Conservation (phyloP, 2,113 vertebrate genomes). For the Rhinolophus ferrumequinum region DNA sequence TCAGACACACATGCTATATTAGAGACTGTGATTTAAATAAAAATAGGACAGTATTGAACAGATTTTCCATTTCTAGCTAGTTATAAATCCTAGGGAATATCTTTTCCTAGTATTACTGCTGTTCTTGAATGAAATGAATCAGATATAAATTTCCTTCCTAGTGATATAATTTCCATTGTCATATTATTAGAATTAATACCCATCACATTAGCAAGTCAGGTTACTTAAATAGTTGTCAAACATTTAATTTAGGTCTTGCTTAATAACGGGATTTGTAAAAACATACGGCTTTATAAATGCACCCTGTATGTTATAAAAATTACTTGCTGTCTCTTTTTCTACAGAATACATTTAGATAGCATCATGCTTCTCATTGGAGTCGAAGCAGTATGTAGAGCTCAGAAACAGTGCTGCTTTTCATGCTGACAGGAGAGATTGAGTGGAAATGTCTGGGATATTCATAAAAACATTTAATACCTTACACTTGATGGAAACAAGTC, state of each 20-base stretch:
- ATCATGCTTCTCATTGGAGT: background rate
- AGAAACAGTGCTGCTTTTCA: background rate
- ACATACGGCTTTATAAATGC: background rate
- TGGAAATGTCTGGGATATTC: background rate
- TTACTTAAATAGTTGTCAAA: background rate
- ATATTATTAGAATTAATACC: background rate
- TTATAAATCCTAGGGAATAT: background rate
- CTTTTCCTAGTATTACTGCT: background rate
- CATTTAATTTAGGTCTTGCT: background rate
- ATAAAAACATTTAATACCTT: background rate
- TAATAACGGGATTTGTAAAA: background rate
- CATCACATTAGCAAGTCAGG: background rate
- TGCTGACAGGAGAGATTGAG: background rate
- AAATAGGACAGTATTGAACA: background rate
- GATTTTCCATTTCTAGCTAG: background rate
- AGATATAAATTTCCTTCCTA: background rate
- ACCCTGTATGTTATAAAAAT: conserved; percentile 9
- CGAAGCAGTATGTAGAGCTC: background rate
- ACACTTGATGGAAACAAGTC: background rate
- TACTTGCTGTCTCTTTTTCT: background rate
- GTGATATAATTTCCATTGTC: background rate
- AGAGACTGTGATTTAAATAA: background rate
- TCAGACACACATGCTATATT: background rate
- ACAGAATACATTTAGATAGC: conserved; percentile 5
- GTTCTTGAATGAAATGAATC: background rate